These are phyloP conservation scores for Drosophila azteca DNA, from an alignment of 1,140 invertebrate species.

Conservation along the genomic window DNA sequence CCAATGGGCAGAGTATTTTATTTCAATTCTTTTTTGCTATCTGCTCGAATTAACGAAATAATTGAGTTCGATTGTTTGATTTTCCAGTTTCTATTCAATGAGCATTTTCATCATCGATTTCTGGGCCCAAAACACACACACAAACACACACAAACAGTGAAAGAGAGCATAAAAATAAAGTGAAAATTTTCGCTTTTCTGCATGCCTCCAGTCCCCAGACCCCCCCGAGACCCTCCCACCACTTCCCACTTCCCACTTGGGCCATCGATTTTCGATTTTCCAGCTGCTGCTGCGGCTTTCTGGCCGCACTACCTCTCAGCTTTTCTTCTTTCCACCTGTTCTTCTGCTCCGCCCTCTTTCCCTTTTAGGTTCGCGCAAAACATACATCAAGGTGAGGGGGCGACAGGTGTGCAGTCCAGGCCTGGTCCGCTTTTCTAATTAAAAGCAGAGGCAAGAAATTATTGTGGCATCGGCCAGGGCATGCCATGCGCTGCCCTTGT, in stretches of 20 bases:
- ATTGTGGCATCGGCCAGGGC: too few relatives aligned
- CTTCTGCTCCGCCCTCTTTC: neutral
- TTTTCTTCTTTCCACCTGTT: neutral
- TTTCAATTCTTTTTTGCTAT: constrained; percentile 2
- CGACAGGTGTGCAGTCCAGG: too few relatives aligned
- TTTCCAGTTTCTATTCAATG: constrained; percentile 53
- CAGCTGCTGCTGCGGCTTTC: constrained; percentile 19
- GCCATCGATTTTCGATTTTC: constrained; percentile 69
- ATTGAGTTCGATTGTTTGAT: constrained; percentile 67
- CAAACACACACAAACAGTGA: neutral
- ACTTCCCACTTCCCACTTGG: constrained; percentile 32
- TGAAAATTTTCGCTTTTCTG: constrained; percentile 16
- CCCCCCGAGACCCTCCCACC: neutral
- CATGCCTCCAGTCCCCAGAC: constrained; percentile 6
- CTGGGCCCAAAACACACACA: neutral
- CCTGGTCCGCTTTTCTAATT: too few relatives aligned
- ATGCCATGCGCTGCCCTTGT: too few relatives aligned
- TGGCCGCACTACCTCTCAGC: constrained; percentile 23
- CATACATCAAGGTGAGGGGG: too few relatives aligned
- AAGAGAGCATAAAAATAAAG: constrained; percentile 4
- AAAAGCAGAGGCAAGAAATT: too few relatives aligned
- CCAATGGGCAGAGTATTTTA: too few relatives aligned
- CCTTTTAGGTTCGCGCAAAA: too few relatives aligned
- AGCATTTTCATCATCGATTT: constrained; percentile 22
- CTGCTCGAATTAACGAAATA: constrained; percentile 41